Percentiles rank a stretch among this genome's conserved stretches.
These are phyloP conservation scores for Solenopsis invicta DNA, from an alignment of 1,140 invertebrate species.

Conservation along the genomic window DNA sequence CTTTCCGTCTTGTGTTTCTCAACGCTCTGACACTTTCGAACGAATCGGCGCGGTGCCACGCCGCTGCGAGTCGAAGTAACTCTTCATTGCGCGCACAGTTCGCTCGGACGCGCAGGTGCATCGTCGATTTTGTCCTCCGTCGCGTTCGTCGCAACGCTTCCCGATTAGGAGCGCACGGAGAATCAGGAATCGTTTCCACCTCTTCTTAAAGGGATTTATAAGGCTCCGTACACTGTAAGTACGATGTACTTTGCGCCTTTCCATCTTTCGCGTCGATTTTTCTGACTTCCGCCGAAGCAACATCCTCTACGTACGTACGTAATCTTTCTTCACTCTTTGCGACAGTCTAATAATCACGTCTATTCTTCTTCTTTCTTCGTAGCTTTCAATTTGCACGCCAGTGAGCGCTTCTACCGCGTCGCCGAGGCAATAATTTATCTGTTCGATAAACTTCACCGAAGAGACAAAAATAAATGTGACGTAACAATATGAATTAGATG, in stretches of 20 bases:
- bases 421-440: not conserved
- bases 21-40: slow-evolving; percentile 71
- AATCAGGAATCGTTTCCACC: not conserved
- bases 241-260: not conserved
- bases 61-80: slow-evolving; percentile 50
- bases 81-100: slow-evolving; percentile 62
- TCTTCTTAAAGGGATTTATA: not conserved
- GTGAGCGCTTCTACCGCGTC: not conserved
- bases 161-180: not conserved
- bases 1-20: slow-evolving; percentile 65
- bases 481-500: not conserved
- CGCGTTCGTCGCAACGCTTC: not conserved
- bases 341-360: not conserved
- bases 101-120: slow-evolving; percentile 34
- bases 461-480: slow-evolving; percentile 26
- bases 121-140: not conserved
- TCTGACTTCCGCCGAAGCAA: not conserved
- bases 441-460: slow-evolving; percentile 4
- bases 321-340: not conserved
- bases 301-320: not conserved
- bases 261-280: not conserved
- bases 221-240: slow-evolving; percentile 6
- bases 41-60: slow-evolving; percentile 59
- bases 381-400: not conserved
- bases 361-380: not conserved